Conservation (phyloP, 2,888 invertebrate species). For the Caenorhabditis sp. region DNA sequence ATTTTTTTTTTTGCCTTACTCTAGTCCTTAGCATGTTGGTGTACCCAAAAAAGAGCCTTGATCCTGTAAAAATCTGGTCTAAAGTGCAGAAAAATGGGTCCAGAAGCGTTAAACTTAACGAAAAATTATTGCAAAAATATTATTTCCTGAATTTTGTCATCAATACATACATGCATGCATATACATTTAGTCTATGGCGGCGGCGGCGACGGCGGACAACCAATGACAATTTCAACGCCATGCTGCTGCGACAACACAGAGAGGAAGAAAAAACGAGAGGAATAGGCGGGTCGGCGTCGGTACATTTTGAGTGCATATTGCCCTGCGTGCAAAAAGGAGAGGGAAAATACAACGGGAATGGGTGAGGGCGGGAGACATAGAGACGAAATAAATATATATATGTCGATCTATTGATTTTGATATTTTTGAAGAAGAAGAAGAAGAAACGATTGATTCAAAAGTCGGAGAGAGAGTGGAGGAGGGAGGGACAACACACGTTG, state of each 20-base stretch:
- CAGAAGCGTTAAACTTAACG: too few species aligned
- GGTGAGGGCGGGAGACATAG: slow-evolving; percentile 7
- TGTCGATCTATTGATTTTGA: background rate
- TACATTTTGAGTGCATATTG: slow-evolving; percentile 3
- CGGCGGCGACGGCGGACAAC: background rate
- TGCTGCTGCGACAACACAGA: background rate
- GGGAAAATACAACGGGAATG: background rate
- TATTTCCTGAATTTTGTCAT: too few species aligned
- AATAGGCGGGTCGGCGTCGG: background rate
- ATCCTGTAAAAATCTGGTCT: too few species aligned
- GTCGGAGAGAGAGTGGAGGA: background rate
- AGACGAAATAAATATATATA: background rate
- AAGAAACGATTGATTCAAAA: background rate
- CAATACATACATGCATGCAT: too few species aligned
- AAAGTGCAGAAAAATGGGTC: too few species aligned
- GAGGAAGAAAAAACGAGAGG: background rate
- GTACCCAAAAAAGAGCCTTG: too few species aligned
- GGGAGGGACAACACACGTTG: slow-evolving; percentile 12
- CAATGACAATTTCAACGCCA: background rate
- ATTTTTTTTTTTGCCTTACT: too few species aligned
- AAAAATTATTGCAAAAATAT: too few species aligned
- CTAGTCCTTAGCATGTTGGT: too few species aligned
- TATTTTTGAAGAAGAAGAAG: background rate
- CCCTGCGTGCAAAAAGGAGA: background rate
- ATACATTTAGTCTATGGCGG: background rate